Conservation (phyloP, 2,888 invertebrate genomes). For the Drosophila formosana region DNA sequence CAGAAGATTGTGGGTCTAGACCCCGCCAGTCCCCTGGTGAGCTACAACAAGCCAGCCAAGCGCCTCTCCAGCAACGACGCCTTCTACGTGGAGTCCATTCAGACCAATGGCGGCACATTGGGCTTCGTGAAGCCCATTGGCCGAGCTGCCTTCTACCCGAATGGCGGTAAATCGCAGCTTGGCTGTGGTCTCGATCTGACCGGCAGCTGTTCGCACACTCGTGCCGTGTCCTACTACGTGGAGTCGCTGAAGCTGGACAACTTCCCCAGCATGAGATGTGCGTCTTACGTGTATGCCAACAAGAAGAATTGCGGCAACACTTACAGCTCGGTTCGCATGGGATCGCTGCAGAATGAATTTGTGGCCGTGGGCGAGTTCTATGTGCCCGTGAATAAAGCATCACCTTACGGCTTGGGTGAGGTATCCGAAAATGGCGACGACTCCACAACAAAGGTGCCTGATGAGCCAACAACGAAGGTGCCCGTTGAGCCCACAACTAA, state of each 20-base stretch:
- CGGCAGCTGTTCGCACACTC: conserved; percentile 85
- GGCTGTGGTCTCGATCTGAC: conserved; percentile 85
- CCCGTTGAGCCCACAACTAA: neutral
- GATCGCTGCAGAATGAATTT: conserved; percentile 59
- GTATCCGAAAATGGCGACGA: neutral
- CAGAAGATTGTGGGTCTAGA: conserved; percentile 86
- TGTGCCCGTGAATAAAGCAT: conserved; percentile 72
- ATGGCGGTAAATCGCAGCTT: conserved; percentile 86
- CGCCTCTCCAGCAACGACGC: conserved; percentile 80
- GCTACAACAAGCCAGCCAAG: conserved; percentile 62
- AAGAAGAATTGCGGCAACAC: conserved; percentile 67
- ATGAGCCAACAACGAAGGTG: neutral
- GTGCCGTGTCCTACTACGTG: conserved; percentile 85
- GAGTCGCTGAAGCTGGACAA: conserved; percentile 83
- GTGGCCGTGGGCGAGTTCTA: conserved; percentile 80
- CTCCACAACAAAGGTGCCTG: conserved; percentile 10
- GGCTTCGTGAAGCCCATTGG: conserved; percentile 83
- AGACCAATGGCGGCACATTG: conserved; percentile 79
- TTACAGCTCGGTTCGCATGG: conserved; percentile 75
- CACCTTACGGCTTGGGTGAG: conserved; percentile 76
- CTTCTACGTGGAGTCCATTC: conserved; percentile 82
- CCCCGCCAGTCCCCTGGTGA: conserved; percentile 79
- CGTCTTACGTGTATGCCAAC: conserved; percentile 64
- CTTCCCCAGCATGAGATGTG: conserved; percentile 79
- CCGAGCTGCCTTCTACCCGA: conserved; percentile 86